Base-by-base conservation (phyloP, 1,140 invertebrate genomes). In the Subanguina moxae region DNA sequence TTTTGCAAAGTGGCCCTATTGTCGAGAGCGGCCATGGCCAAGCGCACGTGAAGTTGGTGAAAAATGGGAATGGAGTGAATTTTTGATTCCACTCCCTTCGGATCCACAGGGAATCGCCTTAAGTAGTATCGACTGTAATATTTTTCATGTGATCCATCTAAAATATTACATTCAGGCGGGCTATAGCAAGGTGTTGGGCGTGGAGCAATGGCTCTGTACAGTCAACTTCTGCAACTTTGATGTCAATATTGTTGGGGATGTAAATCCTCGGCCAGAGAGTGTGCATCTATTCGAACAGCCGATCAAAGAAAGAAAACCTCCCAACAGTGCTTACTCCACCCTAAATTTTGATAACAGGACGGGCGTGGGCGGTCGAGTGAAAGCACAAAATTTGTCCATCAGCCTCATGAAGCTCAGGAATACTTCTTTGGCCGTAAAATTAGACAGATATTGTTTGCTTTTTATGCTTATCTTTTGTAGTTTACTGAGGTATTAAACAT, bases 201-300 rank as follows among this genome's bases (percentile, higher is more conserved):
- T 75, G 23, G 71, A 73, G 45, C 71, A 73, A 62, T 73, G 72
- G 64, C 21, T 73, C 13, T 73, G 71, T 45, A 27, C 42, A 57
- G 57, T 27, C n/a, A 52, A 73, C 46, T 73, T 72, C 38, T 73
- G 71, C 27, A 73, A 73, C 38, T 25, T 30, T 52, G n/a, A 21
- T 19, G 48, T 21, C 23, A 52, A 15, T 52, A 52, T 3, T 52
- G 48, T 19, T 3, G 15, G 17, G 3, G 15, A 52, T 21, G 48
- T 52, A 7, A 38, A 38, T 5, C 32, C 32, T 38, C 32, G 32
- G 11, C 11, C 32, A 3, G n/a, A 52, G 23, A 21, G 48, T 19
- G n/a, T 52, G 48, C n/a, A 52, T 7, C 48, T 52, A 3, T 52
- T 21, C 15, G 17, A 25, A 19, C 48, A 52, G 11, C 32, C 32